A percentile compares a stretch with the other conserved stretches of the same genome.
Conservation (phyloP, 2,888 invertebrate genomes). For the Xanthia togata region DNA sequence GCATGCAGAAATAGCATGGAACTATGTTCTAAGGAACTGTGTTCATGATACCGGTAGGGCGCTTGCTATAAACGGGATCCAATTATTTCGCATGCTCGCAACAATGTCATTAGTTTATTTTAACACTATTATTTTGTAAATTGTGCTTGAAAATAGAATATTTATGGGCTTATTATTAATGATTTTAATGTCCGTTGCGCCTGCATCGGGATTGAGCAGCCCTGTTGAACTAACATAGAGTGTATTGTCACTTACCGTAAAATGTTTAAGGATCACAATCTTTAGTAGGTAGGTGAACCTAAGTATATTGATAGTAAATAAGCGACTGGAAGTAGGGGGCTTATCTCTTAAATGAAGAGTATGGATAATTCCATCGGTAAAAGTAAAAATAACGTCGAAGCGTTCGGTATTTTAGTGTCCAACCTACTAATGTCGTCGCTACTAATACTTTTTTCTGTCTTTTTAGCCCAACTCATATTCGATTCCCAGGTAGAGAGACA, state of each 20-base stretch:
- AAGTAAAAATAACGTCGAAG: not conserved
- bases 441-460: too few species aligned
- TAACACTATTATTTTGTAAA: constrained; percentile 57
- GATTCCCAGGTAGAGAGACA: too few species aligned
- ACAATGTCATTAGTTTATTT: constrained; percentile 56
- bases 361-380: not conserved
- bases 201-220: constrained; percentile 1
- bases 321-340: too few species aligned
- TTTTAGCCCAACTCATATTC: too few species aligned
- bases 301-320: not conserved
- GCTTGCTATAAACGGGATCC: constrained; percentile 70
- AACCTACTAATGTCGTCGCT: too few species aligned
- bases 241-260: not conserved
- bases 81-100: constrained; percentile 67
- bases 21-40: constrained; percentile 17
- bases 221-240: not conserved
- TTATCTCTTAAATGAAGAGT: not conserved
- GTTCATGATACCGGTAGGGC: constrained; percentile 68
- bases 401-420: too few species aligned
- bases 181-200: constrained; percentile 25
- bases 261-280: not conserved
- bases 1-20: constrained; percentile 58
- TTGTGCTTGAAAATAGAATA: constrained; percentile 60
- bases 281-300: not conserved
- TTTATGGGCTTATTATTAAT: constrained; percentile 49